These are phyloP conservation scores for Zaprionus nigranus DNA, from an alignment of 1,140 invertebrate genomes.

Conservation along the genomic window DNA sequence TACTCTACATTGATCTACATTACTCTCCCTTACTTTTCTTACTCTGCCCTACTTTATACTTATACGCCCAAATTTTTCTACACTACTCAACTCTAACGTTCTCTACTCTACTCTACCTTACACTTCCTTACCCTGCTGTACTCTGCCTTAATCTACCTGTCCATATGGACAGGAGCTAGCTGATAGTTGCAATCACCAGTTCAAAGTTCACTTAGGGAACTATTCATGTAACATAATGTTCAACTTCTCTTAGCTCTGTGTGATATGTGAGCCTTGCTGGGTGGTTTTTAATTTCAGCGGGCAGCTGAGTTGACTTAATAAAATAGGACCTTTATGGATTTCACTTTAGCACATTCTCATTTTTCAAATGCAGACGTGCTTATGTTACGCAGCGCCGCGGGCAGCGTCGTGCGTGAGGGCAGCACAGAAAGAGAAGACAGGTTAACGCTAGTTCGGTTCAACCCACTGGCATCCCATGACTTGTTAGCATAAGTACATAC, in stretches of 20 bases:
- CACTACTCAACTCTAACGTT: too few relatives aligned
- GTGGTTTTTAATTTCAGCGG: background rate
- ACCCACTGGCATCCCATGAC: background rate
- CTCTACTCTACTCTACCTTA: too few relatives aligned
- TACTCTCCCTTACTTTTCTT: too few relatives aligned
- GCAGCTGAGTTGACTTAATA: background rate
- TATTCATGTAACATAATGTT: background rate
- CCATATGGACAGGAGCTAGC: background rate
- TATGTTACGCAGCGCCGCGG: background rate
- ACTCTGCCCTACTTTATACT: too few relatives aligned
- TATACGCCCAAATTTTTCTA: background rate
- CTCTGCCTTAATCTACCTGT: too few relatives aligned
- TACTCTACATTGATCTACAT: background rate
- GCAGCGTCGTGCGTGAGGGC: background rate
- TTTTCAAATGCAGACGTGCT: slow-evolving; percentile 7
- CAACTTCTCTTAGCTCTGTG: background rate
- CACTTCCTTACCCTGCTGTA: too few relatives aligned
- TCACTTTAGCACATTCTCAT: slow-evolving; percentile 1
- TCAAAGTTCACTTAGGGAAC: background rate
- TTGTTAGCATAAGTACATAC: background rate
- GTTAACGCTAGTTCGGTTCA: background rate
- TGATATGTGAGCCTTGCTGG: background rate
- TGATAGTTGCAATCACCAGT: background rate
- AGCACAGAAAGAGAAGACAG: background rate
- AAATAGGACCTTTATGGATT: background rate